These are phyloP conservation scores for Pachymerium ferrugineum DNA, from an alignment of 2,888 invertebrate species.

Conservation along the genomic window DNA sequence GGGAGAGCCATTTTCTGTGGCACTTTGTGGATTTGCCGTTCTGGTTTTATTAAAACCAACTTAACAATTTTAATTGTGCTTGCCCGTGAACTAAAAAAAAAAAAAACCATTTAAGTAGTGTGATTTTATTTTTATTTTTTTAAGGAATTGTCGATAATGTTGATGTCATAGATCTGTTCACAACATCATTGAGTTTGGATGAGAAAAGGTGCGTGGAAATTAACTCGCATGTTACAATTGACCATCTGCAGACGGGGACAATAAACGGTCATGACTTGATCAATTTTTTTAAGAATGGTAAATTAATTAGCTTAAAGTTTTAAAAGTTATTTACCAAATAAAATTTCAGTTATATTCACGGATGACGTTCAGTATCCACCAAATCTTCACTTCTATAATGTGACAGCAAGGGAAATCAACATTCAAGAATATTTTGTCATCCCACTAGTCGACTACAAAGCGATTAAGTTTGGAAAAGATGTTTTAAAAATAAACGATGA, in stretches of 20 bases:
- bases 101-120: too few relatives aligned
- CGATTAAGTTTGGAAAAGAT: background rate
- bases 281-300: background rate
- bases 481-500: background rate
- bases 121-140: background rate
- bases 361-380: background rate
- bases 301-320: background rate
- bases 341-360: background rate
- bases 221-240: background rate
- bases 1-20: too few relatives aligned
- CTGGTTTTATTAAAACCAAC: too few relatives aligned
- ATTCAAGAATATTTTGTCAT: too few relatives aligned
- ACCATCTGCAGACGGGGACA: background rate
- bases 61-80: too few relatives aligned
- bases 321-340: background rate
- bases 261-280: background rate
- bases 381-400: background rate
- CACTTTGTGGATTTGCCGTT: too few relatives aligned
- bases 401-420: background rate
- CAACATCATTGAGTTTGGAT: background rate
- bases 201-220: background rate
- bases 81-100: too few relatives aligned
- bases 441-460: background rate
- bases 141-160: background rate
- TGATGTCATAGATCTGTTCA: background rate